Evolutionary conservation across 2,888 invertebrate genomes (phyloP).

Genomic region (Dermolepida albohirtum): DNA sequence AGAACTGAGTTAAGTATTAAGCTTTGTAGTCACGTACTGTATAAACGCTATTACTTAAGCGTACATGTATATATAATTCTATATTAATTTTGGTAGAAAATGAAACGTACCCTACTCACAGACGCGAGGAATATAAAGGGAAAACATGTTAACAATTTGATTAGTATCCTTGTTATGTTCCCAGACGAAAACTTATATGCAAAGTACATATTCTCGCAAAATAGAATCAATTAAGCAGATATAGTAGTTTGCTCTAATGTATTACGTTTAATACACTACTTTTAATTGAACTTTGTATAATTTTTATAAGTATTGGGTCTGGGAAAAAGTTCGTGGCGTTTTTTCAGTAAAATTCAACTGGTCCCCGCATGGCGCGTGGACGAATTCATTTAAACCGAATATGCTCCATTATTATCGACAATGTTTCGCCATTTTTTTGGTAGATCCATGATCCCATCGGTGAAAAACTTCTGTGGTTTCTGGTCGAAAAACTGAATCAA

Average conservation of each 20-base stretch:
- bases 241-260: neutral
- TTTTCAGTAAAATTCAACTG: too few species aligned
- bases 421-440: too few species aligned
- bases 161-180: slow-evolving; percentile 2
- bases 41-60: slow-evolving; percentile 25
- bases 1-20: slow-evolving; percentile 4
- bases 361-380: too few species aligned
- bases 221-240: neutral
- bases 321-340: too few species aligned
- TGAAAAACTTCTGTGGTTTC: too few species aligned
- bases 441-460: too few species aligned
- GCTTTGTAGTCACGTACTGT: slow-evolving; percentile 12
- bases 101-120: slow-evolving; percentile 6
- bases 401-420: too few species aligned
- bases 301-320: too few species aligned
- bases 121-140: slow-evolving; percentile 10
- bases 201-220: neutral
- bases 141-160: slow-evolving; percentile 13
- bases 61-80: slow-evolving; percentile 14
- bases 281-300: too few species aligned
- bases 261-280: too few species aligned
- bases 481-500: too few species aligned
- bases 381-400: too few species aligned
- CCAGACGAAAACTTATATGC: slow-evolving; percentile 2
- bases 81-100: slow-evolving; percentile 21